Base-by-base conservation (phyloP, 2,113 vertebrate species). In the Proterorhinus semilunaris region DNA sequence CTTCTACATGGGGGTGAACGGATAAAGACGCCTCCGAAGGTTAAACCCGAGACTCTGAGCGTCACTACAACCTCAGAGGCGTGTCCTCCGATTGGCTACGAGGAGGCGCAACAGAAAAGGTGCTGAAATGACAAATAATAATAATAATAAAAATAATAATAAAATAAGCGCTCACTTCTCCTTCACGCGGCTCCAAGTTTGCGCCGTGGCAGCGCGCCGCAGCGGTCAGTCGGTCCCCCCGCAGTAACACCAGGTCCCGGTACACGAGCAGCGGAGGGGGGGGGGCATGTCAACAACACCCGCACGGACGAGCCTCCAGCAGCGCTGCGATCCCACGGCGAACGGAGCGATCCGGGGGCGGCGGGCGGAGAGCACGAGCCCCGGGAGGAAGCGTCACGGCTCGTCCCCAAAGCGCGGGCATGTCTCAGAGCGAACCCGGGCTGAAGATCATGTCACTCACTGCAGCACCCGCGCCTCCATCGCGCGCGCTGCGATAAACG, bases 401-500 rank as follows among this genome's bases (percentile, higher is more conserved):
- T 27, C 17, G 53, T 55, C 53, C 53, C 53, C 53, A 55, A 16
- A n/a, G 17, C 53, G 53, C 53, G 53, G 53, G 27, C 53, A 55
- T 55, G 4, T 55, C 53, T 55, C 53, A 27, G n/a, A 0, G 52
- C 21, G 21, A 21, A 21, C 21, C 21, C 21, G 21, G 21, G 21
- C 21, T 21, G 21, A 21, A 21, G 21, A 1, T 21, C 21, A 21
- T 21, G 21, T 1, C 1, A 1, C 1, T 21, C 1, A 21, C 21
- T 2, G 21, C 21, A 21, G 21, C 21, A 21, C 21, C 1, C 21
- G 21, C 21, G 21, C 21, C 21, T 21, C n/a, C n/a, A n/a, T n/a
- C n/a, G n/a, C n/a, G n/a, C n/a, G n/a, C n/a, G n/a, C n/a, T n/a
- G n/a, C 21, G 21, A 21, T 21, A 21, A 21, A 21, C 27, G 27